Evolutionary conservation across 2,113 vertebrate genomes (phyloP).

Genomic region (Lathamus discolor): DNA sequence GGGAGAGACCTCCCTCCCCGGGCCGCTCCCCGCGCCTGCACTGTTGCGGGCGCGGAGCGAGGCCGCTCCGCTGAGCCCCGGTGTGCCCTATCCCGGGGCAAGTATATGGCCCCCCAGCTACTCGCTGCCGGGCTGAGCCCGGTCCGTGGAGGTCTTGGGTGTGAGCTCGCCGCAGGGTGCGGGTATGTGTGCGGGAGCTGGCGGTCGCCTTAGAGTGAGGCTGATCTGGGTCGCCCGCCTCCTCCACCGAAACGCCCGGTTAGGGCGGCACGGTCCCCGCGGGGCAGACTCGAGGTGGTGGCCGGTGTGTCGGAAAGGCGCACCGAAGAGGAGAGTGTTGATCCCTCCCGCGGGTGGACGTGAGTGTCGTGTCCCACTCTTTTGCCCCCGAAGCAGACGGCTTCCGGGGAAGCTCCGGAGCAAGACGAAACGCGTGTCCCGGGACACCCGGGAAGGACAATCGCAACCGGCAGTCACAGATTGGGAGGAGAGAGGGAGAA

Average conservation of each 20-base stretch:
- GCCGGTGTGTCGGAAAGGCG: background rate
- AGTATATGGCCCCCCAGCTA: background rate
- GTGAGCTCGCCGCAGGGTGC: background rate
- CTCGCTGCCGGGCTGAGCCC: background rate
- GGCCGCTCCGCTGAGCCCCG: background rate
- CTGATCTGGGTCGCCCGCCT: background rate
- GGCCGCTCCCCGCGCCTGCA: background rate
- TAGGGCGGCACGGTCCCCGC: no score
- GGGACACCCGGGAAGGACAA: background rate
- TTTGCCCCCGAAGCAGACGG: background rate
- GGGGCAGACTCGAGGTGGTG: background rate
- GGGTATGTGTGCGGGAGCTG: background rate
- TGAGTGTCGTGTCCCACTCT: background rate
- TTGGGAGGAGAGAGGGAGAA: background rate
- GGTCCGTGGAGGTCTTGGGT: background rate
- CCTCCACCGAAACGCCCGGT: background rate
- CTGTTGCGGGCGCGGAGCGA: background rate
- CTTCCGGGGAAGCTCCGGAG: background rate
- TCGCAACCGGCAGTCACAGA: background rate
- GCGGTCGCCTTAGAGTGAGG: no score
- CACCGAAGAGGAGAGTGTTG: background rate
- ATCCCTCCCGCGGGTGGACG: background rate
- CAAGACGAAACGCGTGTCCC: background rate
- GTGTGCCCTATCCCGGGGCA: background rate
- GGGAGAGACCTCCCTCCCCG: background rate